Conservation (phyloP, 1,140 invertebrate genomes). For the Philaenus spumarius region DNA sequence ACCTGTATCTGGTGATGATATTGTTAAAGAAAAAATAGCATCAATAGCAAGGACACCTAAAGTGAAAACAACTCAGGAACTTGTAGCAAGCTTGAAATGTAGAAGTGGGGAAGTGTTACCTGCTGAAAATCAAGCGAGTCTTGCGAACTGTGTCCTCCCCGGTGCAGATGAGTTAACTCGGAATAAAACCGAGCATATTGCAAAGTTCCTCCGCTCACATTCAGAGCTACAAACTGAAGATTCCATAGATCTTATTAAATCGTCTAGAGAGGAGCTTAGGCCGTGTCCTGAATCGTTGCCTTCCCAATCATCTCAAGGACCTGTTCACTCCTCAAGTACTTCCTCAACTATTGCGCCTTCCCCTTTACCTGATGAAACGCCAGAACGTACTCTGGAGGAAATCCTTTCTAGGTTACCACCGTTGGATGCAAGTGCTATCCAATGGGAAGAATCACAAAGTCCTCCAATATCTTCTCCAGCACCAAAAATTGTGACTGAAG, state of each 20-base stretch:
- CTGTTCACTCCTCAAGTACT: not conserved
- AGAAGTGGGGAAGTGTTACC: constrained; percentile 35
- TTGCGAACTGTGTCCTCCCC: constrained; percentile 38
- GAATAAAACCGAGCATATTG: constrained; percentile 51
- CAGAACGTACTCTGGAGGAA: constrained; percentile 41
- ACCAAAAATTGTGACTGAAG: constrained; percentile 31
- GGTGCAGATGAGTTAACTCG: constrained; percentile 31
- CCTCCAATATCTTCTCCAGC: constrained; percentile 29
- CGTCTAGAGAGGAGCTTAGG: constrained; percentile 17
- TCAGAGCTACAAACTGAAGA: constrained; percentile 28
- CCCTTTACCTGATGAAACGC: constrained; percentile 12
- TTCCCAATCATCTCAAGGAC: constrained; percentile 14
- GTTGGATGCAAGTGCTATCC: constrained; percentile 49
- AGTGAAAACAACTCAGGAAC: constrained; percentile 78
- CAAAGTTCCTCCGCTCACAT: constrained; percentile 46
- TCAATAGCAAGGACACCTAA: constrained; percentile 57
- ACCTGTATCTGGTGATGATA: constrained; percentile 41
- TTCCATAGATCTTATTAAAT: constrained; percentile 18
- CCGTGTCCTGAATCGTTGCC: constrained; percentile 4
- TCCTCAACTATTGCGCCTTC: constrained; percentile 3
- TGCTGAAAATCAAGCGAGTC: constrained; percentile 27
- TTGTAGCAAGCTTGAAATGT: constrained; percentile 69
- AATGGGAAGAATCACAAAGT: constrained; percentile 40
- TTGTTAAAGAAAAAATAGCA: constrained; percentile 56
- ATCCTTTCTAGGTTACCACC: constrained; percentile 55